Evolutionary conservation across 2,888 invertebrate species (phyloP), one percentile per base, ranked within the genome.

Genomic region (Neuroscelio doddi): DNA sequence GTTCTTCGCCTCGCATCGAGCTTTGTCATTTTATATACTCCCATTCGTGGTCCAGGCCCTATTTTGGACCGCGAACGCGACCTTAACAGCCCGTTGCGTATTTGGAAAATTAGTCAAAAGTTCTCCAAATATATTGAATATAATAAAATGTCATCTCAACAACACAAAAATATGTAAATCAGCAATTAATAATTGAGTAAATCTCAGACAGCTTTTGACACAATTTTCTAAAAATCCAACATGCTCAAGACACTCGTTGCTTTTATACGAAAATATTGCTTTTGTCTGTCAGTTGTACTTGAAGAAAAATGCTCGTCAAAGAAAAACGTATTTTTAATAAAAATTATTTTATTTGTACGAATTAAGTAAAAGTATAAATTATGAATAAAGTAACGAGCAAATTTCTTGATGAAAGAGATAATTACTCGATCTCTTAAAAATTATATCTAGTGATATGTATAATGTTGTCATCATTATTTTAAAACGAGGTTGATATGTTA

Each of bases 21-120:
- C 3, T 34, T 14, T 45, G 14, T 38, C 42, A 44, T 38, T 16
- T 30, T 32, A 10, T 24, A 45, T 21, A 32, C 17, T 36, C 10
- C 14, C 44, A 34, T 52, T 41, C 66, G 59, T 75, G 78, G 76
- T 77, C 75, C 80, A 81, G 80, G 81, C 81, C 81, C 81, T 81
- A 81, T 79, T 78, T 80, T 79, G 78, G 73, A 77, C 74, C 79
- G 75, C 58, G 55, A 58, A 46, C 12, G 53, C 21, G 12, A 36
- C 30, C 36, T 42, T 26, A 14, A 8, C 30, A 14, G 21, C 29
- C 7, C 36, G n/a, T 27, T 29, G 34, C 7, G 39, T 32, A 52
- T 34, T 42, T 21, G 14, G 30, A 49, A 61, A 49, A 61, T 34
- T 10, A 30, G 45, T 46, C 50, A 27, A 47, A 49, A 36, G 52